phyloP scores from a whole-genome alignment of 1,140 invertebrate species.

The Nomia melanderi region DNA sequence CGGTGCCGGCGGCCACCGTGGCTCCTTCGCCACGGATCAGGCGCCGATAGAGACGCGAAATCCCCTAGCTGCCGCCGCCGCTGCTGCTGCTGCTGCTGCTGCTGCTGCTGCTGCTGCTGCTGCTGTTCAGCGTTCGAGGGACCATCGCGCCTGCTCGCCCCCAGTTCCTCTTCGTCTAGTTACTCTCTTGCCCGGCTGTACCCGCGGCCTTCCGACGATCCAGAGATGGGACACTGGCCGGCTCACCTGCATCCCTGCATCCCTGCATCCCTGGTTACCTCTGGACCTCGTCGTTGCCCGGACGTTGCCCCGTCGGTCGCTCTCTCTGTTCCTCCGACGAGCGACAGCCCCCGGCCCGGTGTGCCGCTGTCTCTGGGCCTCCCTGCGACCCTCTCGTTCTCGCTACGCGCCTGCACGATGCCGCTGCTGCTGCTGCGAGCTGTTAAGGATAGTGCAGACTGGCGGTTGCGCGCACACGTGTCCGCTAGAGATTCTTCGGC shows the following conservation, averaged over 20 bases:
- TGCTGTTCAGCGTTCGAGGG: no score
- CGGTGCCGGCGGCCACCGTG: constrained; percentile 24
- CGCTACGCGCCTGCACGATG: no score
- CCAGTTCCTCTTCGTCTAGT: no score
- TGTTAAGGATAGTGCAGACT: no score
- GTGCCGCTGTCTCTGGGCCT: background rate
- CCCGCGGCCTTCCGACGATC: constrained; percentile 15
- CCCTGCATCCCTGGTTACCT: constrained; percentile 4
- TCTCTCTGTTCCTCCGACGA: background rate
- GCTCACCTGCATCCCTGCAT: constrained; percentile 15
- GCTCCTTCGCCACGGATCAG: constrained; percentile 49
- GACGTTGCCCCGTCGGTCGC: constrained; percentile 25
- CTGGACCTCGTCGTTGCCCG: constrained; percentile 24
- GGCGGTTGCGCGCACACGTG: no score
- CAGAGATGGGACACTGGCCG: constrained; percentile 34
- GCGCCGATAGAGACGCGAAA: constrained; percentile 54
- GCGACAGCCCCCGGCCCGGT: background rate
- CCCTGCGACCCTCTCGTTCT: background rate
- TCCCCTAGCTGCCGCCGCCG: background rate
- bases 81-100: background rate
- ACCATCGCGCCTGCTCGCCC: no score
- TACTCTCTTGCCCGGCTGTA: no score
- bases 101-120: background rate
- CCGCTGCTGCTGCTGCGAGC: no score
- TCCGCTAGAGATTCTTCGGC: no score